These are phyloP conservation scores for Parazoanthus atlanticus DNA, from an alignment of 92 coral and sea anemone genomes.

Conservation along the genomic window DNA sequence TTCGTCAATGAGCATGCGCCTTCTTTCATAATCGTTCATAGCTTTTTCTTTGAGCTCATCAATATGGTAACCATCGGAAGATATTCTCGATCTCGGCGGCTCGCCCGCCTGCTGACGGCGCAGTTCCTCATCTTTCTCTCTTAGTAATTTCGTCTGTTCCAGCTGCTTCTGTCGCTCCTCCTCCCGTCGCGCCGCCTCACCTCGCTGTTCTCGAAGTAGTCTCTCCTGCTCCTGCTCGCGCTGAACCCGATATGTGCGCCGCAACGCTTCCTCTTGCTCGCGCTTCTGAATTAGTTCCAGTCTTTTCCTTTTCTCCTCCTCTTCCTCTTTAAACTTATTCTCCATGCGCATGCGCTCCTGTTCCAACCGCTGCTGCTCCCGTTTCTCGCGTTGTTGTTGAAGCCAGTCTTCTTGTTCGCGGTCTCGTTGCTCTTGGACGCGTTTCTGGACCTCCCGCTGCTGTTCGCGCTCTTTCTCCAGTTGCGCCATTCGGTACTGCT, in stretches of 20 bases:
- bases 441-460: conserved; percentile 65
- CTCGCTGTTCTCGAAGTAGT: conserved; percentile 66
- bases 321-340: conserved; percentile 76
- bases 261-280: conserved; percentile 75
- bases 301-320: conserved; percentile 63
- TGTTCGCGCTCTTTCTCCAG: conserved; percentile 79
- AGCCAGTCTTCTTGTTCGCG: conserved; percentile 76
- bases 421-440: conserved; percentile 62
- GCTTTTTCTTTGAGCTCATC: conserved; percentile 81
- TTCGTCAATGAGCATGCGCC: conserved; percentile 79
- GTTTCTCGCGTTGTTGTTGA: conserved; percentile 64
- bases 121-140: conserved; percentile 90
- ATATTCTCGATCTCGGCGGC: conserved; percentile 54
- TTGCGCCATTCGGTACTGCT: conserved; percentile 56
- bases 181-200: conserved; percentile 66
- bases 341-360: conserved; percentile 70
- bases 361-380: conserved; percentile 69
- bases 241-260: conserved; percentile 55
- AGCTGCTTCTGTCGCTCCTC: conserved; percentile 62
- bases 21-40: conserved; percentile 82
- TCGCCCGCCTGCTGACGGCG: conserved; percentile 83
- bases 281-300: conserved; percentile 70
- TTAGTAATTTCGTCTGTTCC: conserved; percentile 72
- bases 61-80: conserved; percentile 68
- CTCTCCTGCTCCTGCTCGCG: conserved; percentile 61